Conservation (phyloP, 2,113 vertebrate genomes). For the Scomber japonicus region DNA sequence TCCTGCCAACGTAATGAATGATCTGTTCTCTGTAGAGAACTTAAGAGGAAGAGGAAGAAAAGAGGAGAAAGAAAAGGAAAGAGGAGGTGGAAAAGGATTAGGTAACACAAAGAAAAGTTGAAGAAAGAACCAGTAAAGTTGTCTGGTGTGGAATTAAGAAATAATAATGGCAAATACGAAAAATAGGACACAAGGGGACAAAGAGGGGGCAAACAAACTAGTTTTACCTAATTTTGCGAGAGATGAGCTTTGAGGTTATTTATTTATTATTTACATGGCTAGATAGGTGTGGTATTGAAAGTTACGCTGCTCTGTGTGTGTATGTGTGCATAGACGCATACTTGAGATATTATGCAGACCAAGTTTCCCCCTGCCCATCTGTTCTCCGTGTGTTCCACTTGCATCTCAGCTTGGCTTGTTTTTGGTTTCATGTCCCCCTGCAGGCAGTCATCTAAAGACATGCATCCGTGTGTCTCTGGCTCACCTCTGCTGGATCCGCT, state of each 20-base stretch:
- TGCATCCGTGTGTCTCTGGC: slow-evolving; percentile 56
- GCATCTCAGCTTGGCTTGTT: slow-evolving; percentile 68
- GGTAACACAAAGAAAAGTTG: slow-evolving; percentile 20
- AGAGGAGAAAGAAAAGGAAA: background rate
- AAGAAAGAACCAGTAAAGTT: slow-evolving; percentile 11
- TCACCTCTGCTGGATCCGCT: slow-evolving; percentile 66
- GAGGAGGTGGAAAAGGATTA: slow-evolving; percentile 6
- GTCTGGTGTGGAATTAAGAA: slow-evolving; percentile 29
- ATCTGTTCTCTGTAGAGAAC: slow-evolving; percentile 36
- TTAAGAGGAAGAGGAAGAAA: slow-evolving; percentile 13
- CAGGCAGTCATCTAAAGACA: slow-evolving; percentile 75
- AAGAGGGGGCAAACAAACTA: background rate
- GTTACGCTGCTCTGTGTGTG: slow-evolving; percentile 2
- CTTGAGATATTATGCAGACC: slow-evolving; percentile 51
- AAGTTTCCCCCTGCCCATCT: slow-evolving; percentile 63
- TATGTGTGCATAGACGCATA: slow-evolving; percentile 6
- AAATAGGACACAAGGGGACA: background rate
- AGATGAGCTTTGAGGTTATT: slow-evolving; percentile 14
- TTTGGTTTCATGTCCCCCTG: slow-evolving; percentile 62
- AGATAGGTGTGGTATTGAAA: background rate
- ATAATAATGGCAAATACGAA: background rate
- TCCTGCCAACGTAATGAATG: slow-evolving; percentile 56
- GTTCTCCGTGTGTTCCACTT: slow-evolving; percentile 61
- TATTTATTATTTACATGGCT: slow-evolving; percentile 17
- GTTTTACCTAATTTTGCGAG: slow-evolving; percentile 27